phyloP scores from a whole-genome alignment of 2,888 invertebrate species.

The Mimas tiliae region DNA sequence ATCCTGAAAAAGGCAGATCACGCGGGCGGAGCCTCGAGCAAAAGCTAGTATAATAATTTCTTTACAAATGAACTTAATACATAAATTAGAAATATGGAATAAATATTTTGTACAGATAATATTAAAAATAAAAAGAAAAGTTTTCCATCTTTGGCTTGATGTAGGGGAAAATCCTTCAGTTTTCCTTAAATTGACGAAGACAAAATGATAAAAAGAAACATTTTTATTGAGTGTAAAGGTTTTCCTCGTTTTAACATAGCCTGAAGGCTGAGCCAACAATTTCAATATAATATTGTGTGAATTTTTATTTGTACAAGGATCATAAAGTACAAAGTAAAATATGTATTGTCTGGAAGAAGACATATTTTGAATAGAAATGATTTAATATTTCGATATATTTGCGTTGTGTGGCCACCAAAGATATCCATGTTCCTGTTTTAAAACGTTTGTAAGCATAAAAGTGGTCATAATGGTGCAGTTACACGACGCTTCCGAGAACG shows the following conservation, averaged over 20 bases:
- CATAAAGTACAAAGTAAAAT: not conserved
- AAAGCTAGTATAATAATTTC: too few species aligned
- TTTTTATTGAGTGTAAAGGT: constrained; percentile 6
- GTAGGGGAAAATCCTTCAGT: not conserved
- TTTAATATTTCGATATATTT: not conserved
- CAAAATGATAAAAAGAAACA: constrained; percentile 8
- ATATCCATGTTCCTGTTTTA: too few species aligned
- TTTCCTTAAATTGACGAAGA: not conserved
- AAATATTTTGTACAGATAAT: not conserved
- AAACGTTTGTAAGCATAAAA: too few species aligned
- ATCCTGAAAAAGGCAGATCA: too few species aligned
- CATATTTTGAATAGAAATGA: not conserved
- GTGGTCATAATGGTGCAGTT: too few species aligned
- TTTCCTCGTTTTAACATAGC: constrained; percentile 5
- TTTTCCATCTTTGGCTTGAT: not conserved
- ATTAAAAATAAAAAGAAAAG: not conserved
- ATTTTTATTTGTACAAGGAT: not conserved
- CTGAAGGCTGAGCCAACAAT: not conserved
- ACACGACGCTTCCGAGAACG: too few species aligned
- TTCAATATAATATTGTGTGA: not conserved
- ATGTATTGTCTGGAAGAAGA: not conserved
- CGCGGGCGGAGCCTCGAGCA: too few species aligned
- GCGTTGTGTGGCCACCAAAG: too few species aligned
- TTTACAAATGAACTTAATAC: too few species aligned
- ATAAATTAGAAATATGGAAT: not conserved